phyloP scores from a whole-genome alignment of 2,888 invertebrate genomes.

The Scaptomyza flava region DNA sequence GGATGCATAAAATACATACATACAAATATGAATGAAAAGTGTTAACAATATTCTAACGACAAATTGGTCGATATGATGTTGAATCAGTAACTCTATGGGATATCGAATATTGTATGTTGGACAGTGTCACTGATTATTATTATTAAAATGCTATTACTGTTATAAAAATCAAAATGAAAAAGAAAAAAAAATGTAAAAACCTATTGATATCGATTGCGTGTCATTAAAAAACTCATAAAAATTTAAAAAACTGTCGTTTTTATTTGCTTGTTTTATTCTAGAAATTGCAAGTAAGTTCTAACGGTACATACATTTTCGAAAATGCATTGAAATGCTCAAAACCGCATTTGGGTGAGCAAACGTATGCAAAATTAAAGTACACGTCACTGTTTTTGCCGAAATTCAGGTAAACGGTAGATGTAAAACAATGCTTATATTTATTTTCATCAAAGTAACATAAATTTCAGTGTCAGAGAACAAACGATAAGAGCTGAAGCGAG shows the following conservation, averaged over 20 bases:
- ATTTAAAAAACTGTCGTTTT: constrained; percentile 41
- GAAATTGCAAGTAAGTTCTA: constrained; percentile 1
- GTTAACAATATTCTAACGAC: constrained; percentile 25
- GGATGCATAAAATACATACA: constrained; percentile 1
- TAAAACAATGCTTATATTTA: not conserved
- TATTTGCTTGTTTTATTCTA: constrained; percentile 7
- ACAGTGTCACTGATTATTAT: constrained; percentile 47
- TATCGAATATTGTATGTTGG: constrained; percentile 38
- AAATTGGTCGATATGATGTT: not conserved
- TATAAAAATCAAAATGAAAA: constrained; percentile 41
- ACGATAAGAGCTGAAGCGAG: constrained; percentile 1
- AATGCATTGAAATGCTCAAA: not conserved
- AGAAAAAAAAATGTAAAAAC: constrained; percentile 29
- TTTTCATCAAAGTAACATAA: constrained; percentile 27
- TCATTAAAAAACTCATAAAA: constrained; percentile 54
- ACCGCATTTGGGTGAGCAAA: not conserved
- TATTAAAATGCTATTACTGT: constrained; percentile 74
- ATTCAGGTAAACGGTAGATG: constrained; percentile 10
- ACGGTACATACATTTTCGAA: constrained; percentile 4
- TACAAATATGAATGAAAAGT: not conserved
- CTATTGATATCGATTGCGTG: constrained; percentile 73
- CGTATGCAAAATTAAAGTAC: constrained; percentile 19
- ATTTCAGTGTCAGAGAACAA: constrained; percentile 3
- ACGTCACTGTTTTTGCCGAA: constrained; percentile 43
- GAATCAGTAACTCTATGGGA: constrained; percentile 17